Evolutionary conservation across 2,888 invertebrate genomes (phyloP).

Genomic region (Andrena marginata): DNA sequence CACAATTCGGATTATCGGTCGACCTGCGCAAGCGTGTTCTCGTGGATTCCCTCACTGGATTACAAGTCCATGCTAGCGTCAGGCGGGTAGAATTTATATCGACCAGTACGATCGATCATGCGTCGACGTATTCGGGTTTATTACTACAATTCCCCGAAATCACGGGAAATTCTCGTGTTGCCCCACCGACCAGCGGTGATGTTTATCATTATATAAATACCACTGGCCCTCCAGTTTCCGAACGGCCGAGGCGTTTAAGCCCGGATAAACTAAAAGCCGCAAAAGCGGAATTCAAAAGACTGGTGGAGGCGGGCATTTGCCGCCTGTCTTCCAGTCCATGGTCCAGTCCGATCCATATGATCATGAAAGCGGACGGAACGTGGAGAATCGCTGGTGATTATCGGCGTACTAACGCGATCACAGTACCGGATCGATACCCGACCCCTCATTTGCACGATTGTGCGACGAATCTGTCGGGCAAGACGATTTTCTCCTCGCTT

Average conservation of each 20-base stretch:
- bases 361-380: not conserved
- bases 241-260: not conserved
- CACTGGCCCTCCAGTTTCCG: no score
- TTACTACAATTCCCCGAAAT: no score
- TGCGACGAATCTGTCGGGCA: not conserved
- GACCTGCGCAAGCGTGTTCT: no score
- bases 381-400: not conserved
- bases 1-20: no score
- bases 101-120: no score
- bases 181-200: no score
- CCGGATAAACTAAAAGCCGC: not conserved
- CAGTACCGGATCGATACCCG: not conserved
- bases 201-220: no score
- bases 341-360: not conserved
- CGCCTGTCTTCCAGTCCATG: not conserved
- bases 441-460: not conserved
- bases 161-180: no score
- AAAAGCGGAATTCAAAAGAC: not conserved
- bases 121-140: no score
- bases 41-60: no score
- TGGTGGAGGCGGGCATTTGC: not conserved
- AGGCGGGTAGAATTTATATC: no score
- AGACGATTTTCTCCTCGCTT: not conserved
- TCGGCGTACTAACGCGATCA: not conserved
- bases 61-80: no score